These are phyloP conservation scores for Rhysida immarginata DNA, from an alignment of 1,140 invertebrate genomes.

Conservation along the genomic window DNA sequence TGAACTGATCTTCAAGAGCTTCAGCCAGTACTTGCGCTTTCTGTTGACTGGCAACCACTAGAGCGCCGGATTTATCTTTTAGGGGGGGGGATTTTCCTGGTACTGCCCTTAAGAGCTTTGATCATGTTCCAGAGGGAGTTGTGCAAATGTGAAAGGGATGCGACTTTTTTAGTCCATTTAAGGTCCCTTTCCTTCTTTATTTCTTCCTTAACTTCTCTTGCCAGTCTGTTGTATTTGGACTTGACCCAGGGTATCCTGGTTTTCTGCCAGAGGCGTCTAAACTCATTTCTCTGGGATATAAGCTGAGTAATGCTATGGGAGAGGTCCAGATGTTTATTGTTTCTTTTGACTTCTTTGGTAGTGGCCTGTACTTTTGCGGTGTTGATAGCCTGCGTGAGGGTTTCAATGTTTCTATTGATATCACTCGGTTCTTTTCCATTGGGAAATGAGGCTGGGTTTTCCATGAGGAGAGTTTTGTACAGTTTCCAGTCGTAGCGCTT, in stretches of 20 bases:
- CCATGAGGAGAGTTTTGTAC: too few species aligned
- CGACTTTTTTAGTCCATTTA: background rate
- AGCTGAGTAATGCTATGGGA: background rate
- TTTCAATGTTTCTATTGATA: too few species aligned
- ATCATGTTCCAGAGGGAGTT: background rate
- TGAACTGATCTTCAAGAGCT: background rate
- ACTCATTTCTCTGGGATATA: background rate
- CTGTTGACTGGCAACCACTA: background rate
- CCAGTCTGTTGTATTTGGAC: background rate
- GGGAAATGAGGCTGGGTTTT: too few species aligned
- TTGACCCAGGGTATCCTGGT: background rate
- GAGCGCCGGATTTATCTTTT: background rate
- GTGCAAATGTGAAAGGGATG: background rate
- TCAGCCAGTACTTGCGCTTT: background rate
- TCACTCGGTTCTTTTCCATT: too few species aligned
- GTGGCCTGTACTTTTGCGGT: too few species aligned
- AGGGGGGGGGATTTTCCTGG: background rate
- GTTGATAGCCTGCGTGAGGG: too few species aligned
- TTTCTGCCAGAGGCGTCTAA: background rate
- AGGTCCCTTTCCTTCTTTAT: background rate
- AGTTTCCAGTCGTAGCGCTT: too few species aligned
- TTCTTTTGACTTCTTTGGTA: too few species aligned
- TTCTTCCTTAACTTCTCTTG: background rate
- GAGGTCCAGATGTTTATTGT: background rate
- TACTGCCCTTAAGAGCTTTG: background rate